Conservation (phyloP, 2,113 vertebrate genomes). For the Prolemur simus region DNA sequence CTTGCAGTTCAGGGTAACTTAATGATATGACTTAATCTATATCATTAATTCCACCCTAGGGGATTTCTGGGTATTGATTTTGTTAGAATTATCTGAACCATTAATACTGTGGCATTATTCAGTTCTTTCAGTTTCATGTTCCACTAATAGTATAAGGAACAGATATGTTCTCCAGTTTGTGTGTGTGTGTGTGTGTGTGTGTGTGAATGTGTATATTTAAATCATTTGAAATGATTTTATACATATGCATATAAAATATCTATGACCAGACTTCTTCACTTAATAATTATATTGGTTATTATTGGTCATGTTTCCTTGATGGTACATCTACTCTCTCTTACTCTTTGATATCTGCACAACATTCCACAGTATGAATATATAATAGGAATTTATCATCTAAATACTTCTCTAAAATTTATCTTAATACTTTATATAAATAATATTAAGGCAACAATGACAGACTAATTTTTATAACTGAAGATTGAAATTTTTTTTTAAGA, state of each 20-base stretch:
- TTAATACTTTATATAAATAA: neutral
- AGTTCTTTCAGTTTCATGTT: neutral
- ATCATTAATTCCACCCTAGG: neutral
- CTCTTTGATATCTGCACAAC: neutral
- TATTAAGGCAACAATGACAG: neutral
- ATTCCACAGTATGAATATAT: neutral
- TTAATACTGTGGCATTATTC: neutral
- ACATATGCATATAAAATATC: neutral
- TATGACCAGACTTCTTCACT: neutral
- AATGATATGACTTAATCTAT: neutral
- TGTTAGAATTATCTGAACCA: neutral
- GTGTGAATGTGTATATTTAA: neutral
- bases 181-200: neutral
- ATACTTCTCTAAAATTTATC: neutral
- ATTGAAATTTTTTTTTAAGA: conserved; percentile 16
- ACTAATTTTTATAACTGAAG: neutral
- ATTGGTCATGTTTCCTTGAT: neutral
- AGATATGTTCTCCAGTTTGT: neutral
- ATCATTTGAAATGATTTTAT: neutral
- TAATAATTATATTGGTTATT: neutral
- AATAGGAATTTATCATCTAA: neutral
- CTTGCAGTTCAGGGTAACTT: neutral
- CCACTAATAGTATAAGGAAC: neutral
- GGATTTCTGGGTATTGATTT: neutral
- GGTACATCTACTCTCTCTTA: neutral